Evolutionary conservation across 2,797 vertebrate genomes (phyloP), one percentile per base, ranked within the genome.

Genomic region (Cynopterus sphinx): DNA sequence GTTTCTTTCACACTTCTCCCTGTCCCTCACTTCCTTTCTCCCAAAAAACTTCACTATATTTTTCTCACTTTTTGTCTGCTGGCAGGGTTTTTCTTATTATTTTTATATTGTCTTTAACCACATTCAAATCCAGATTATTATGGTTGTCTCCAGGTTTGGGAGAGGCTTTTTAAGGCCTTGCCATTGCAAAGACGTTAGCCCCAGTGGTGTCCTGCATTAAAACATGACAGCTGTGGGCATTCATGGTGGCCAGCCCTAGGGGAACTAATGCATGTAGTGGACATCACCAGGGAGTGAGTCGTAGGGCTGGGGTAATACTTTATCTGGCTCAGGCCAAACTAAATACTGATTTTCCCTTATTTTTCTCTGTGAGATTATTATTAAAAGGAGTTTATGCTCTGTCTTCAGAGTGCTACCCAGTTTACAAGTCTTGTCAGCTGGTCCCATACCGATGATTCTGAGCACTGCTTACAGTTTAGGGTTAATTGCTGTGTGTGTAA

Each of bases 311-410:
- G 26, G 15, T 36, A 39, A 43, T 19, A 36, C 53, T 31, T 88
- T 51, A 3, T 33, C 39, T 36, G 81, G 31, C 22, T 53, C 11
- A 12, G 7, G 9, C 43, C 61, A 24, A 49, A 17, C 19, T 15
- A 61, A 39, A 6, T 21, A 6, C 16, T 83, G 28, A 67, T 93
- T 65, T 74, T n/a, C 43, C 13, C 22, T 81, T 63, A 9, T 71
- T 57, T 39, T 33, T 53, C 22, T 71, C n/a, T 53, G 1, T 89
- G 9, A 28, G n/a, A 36, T 89, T 89, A 91, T 92, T 77, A 41
- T 43, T 73, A 36, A 49, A 85, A 10, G 19, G n/a, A 53, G 17
- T 59, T 57, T 51, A 33, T 85, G n/a, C n/a, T 36, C 10, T 71
- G 2, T 82, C 39, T 77, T 77, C 15, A 59, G 74, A 43, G 26